phyloP scores from a whole-genome alignment of 2,113 vertebrate species.

The Acrocephalus kingi region DNA sequence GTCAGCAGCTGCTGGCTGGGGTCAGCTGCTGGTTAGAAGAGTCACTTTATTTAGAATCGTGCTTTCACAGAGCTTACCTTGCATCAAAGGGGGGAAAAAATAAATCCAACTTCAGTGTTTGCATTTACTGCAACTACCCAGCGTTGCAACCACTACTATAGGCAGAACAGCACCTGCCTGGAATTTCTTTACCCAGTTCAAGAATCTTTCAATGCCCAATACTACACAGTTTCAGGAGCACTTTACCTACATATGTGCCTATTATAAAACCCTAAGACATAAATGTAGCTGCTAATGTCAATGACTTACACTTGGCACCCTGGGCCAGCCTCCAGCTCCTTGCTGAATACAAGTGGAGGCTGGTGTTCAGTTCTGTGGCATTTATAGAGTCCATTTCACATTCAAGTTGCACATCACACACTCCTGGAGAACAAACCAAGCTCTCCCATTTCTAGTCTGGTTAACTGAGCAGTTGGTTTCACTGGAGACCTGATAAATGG shows the following conservation, averaged over 20 bases:
- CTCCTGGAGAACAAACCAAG: background rate
- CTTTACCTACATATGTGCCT: background rate
- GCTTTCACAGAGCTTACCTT: background rate
- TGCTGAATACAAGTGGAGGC: slow-evolving; percentile 1
- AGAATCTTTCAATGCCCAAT: background rate
- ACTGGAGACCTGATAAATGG: background rate
- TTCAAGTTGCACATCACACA: background rate
- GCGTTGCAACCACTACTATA: background rate
- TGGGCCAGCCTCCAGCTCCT: slow-evolving; percentile 44
- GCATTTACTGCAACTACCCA: background rate
- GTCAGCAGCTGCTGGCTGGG: background rate
- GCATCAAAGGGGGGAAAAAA: background rate
- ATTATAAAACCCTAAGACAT: background rate
- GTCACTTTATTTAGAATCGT: background rate
- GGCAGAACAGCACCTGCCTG: background rate
- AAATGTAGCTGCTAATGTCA: background rate
- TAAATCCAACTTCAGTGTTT: background rate
- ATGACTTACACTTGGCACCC: slow-evolving; percentile 11
- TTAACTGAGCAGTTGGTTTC: background rate
- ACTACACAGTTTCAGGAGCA: background rate
- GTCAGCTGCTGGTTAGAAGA: background rate
- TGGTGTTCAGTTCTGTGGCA: background rate
- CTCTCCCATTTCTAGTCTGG: background rate
- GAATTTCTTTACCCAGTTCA: background rate
- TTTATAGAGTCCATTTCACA: background rate